Evolutionary conservation across 2,113 vertebrate genomes (phyloP).

Genomic region (Bubo scandiacus): DNA sequence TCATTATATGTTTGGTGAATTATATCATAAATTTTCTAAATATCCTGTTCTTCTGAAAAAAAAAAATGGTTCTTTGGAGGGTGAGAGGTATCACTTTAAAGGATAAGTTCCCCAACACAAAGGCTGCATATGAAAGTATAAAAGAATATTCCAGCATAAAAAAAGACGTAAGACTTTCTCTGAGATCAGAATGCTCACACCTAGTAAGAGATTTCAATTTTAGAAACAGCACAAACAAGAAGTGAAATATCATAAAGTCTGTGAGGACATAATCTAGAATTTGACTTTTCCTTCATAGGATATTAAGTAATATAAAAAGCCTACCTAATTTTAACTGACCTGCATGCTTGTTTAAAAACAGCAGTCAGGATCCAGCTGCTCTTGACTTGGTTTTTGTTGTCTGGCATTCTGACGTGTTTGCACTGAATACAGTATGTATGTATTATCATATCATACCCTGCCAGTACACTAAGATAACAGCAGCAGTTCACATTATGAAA

Average conservation of each 20-base stretch:
- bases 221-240: background rate
- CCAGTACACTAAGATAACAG: background rate
- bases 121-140: background rate
- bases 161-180: background rate
- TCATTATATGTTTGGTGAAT: background rate
- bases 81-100: background rate
- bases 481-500: background rate
- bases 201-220: background rate
- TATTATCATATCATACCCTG: background rate
- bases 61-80: background rate
- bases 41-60: background rate
- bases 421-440: background rate
- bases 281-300: background rate
- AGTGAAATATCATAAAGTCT: background rate
- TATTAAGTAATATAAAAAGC: background rate
- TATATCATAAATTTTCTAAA: background rate
- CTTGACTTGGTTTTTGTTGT: background rate
- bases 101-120: background rate
- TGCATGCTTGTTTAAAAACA: background rate
- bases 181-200: background rate
- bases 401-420: background rate
- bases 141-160: background rate
- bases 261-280: background rate
- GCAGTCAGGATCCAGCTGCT: background rate
- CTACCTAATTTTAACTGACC: background rate